These are phyloP conservation scores for Strigamia maritima DNA, from an alignment of 2,888 invertebrate species.

Conservation along the genomic window DNA sequence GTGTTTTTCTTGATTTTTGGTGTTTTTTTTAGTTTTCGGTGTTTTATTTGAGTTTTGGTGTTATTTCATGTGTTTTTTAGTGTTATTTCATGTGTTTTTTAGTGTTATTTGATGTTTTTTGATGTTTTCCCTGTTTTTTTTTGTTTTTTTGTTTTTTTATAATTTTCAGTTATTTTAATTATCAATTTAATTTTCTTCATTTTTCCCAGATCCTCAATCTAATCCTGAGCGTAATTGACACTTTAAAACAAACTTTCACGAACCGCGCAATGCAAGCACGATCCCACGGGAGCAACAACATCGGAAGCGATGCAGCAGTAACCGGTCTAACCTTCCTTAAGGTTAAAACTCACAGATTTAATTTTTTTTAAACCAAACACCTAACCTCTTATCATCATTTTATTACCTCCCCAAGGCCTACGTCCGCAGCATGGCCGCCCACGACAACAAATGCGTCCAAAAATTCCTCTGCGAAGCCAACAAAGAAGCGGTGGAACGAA, in stretches of 20 bases:
- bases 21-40: no score
- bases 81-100: no score
- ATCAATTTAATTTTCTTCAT: not conserved
- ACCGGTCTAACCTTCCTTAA: conserved; percentile 85
- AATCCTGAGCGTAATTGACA: conserved; percentile 64
- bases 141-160: no score
- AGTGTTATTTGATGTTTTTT: no score
- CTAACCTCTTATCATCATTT: not conserved
- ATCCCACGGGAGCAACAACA: conserved; percentile 79
- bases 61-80: no score
- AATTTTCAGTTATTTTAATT: not conserved
- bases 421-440: conserved; percentile 69
- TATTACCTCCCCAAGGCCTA: conserved; percentile 63
- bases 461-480: conserved; percentile 86
- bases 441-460: conserved; percentile 78
- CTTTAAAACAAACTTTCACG: conserved; percentile 86
- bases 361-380: not conserved
- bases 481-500: conserved; percentile 76
- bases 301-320: conserved; percentile 83
- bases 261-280: conserved; percentile 82
- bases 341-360: conserved; percentile 49
- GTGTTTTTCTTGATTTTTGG: no score
- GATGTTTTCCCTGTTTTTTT: no score
- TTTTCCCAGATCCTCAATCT: not conserved
- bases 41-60: not conserved